These are phyloP conservation scores for Scaptomyza tumidula DNA, from an alignment of 2,888 invertebrate species.

Conservation along the genomic window DNA sequence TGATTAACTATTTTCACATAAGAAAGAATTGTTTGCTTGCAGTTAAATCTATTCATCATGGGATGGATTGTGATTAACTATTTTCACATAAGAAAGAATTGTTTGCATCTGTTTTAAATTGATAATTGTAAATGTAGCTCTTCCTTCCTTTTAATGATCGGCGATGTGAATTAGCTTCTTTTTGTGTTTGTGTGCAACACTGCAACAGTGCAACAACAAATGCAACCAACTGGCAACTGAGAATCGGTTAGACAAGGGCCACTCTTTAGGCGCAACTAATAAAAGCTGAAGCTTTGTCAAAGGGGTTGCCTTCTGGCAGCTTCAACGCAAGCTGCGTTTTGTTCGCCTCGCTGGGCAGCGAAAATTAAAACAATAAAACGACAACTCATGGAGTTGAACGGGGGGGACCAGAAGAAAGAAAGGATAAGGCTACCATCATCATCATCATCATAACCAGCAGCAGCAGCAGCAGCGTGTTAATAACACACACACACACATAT, in stretches of 20 bases:
- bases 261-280: conserved; percentile 67
- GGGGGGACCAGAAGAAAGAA: not conserved
- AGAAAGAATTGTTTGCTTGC: too few species aligned
- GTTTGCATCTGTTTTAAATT: too few species aligned
- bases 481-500: conserved; percentile 48
- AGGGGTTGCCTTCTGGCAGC: conserved; percentile 45
- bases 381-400: conserved; percentile 58
- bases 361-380: conserved; percentile 75
- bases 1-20: too few species aligned
- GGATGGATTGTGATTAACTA: too few species aligned
- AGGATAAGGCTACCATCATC: not conserved
- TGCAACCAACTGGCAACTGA: conserved; percentile 76
- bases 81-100: too few species aligned
- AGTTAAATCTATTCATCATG: too few species aligned
- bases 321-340: conserved; percentile 26
- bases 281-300: conserved; percentile 35
- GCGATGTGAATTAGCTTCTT: not conserved
- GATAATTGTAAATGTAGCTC: too few species aligned
- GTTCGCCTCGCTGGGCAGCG: conserved; percentile 63
- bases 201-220: not conserved
- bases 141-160: not conserved
- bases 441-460: not conserved
- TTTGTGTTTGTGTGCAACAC: too few species aligned
- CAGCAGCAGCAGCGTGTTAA: conserved; percentile 70
- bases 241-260: conserved; percentile 13